Percentiles rank a stretch among this genome's conserved stretches.
Conservation (phyloP, 1,140 invertebrate genomes). For the Drosophila rufa region DNA sequence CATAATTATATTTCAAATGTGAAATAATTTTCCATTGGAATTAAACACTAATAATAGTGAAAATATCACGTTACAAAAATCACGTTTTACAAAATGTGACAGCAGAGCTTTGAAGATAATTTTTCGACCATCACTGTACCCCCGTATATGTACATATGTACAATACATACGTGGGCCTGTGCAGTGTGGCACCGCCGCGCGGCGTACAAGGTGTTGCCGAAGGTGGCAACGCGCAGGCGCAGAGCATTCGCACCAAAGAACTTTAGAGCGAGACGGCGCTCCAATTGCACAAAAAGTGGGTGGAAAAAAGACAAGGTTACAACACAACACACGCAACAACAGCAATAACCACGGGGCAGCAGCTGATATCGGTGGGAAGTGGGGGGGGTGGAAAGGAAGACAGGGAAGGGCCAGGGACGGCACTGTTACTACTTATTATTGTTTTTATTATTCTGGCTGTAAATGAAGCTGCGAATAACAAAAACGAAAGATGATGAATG, state of each 20-base stretch:
- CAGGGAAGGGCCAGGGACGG: constrained; percentile 38
- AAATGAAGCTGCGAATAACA: constrained; percentile 39
- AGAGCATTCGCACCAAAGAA: constrained; percentile 7
- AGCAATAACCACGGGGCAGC: constrained; percentile 43
- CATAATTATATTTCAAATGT: background rate
- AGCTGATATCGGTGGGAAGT: constrained; percentile 62
- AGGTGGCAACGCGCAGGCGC: constrained; percentile 60
- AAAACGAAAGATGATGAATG: constrained; percentile 39
- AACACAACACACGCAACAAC: constrained; percentile 44
- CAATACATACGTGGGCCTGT: constrained; percentile 24
- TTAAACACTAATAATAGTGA: background rate
- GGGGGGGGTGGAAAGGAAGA: constrained; percentile 11
- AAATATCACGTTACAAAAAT: background rate
- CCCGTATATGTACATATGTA: background rate
- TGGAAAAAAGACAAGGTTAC: constrained; percentile 74
- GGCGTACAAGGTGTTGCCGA: constrained; percentile 49
- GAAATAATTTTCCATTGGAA: background rate
- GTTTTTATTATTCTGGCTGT: constrained; percentile 26
- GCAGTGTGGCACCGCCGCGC: constrained; percentile 63
- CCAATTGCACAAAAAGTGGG: constrained; percentile 46
- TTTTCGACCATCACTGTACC: constrained; percentile 30
- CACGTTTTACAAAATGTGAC: background rate
- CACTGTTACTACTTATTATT: constrained; percentile 43
- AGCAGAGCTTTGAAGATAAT: background rate
- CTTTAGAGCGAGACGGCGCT: constrained; percentile 30